These are phyloP conservation scores for Gopherus flavomarginatus DNA, from an alignment of 2,113 vertebrate species.

Conservation along the genomic window DNA sequence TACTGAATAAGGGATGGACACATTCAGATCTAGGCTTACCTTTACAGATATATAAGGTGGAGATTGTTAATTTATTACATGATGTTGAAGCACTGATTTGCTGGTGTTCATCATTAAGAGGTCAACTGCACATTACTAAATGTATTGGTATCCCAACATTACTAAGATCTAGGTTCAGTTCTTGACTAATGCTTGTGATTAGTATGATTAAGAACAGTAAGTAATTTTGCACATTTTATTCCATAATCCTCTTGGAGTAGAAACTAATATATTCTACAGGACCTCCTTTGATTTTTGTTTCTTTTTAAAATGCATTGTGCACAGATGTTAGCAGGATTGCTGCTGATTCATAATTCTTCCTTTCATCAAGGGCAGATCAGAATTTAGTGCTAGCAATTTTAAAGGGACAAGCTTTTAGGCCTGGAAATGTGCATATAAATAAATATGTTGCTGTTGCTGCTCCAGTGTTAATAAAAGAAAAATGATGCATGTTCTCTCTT, in stretches of 20 bases:
- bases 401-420: constrained; percentile 60
- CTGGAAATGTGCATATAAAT: constrained; percentile 54
- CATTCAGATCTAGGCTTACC: not conserved
- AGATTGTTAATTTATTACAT: not conserved
- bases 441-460: constrained; percentile 32
- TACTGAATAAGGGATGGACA: not conserved
- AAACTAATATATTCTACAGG: constrained; percentile 12
- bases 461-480: constrained; percentile 69
- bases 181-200: not conserved
- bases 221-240: constrained; percentile 22
- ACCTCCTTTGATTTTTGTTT: constrained; percentile 17
- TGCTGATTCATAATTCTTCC: constrained; percentile 49
- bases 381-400: constrained; percentile 65
- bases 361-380: constrained; percentile 52
- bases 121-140: not conserved
- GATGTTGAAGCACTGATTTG: not conserved
- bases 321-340: constrained; percentile 35
- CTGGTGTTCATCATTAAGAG: not conserved
- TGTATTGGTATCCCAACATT: not conserved
- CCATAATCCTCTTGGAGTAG: not conserved
- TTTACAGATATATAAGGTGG: not conserved
- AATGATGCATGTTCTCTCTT: constrained; percentile 56
- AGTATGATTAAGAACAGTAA: not conserved
- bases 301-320: constrained; percentile 44
- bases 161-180: not conserved